Evolutionary conservation across 2,797 vertebrate genomes (phyloP).

Genomic region (Enoplosus armatus): DNA sequence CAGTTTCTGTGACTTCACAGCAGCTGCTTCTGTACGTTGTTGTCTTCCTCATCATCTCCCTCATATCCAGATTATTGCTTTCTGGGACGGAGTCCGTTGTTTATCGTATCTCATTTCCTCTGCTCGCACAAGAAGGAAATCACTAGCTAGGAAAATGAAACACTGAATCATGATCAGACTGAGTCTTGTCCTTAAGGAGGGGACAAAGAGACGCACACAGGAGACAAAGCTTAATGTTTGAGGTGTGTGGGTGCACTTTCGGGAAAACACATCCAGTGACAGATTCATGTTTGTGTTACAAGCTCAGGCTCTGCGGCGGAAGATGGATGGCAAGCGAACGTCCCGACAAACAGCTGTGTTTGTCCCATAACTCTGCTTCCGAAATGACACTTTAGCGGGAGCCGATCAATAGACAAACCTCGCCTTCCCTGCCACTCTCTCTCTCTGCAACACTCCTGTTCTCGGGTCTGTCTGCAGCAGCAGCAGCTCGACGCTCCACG

Average conservation of each 20-base stretch:
- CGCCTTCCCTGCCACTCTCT: not conserved
- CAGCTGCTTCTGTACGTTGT: not conserved
- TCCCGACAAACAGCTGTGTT: slow-evolving; percentile 49
- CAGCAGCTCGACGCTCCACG: too few relatives aligned
- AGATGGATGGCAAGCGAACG: slow-evolving; percentile 54
- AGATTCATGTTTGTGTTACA: slow-evolving; percentile 68
- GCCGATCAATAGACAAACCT: slow-evolving; percentile 48
- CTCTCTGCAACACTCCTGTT: not conserved
- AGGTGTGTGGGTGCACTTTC: slow-evolving; percentile 17
- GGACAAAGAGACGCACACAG: slow-evolving; percentile 17
- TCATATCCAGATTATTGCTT: slow-evolving; percentile 37
- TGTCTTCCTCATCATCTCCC: slow-evolving; percentile 26
- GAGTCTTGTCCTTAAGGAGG: slow-evolving; percentile 25
- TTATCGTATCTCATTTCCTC: slow-evolving; percentile 50
- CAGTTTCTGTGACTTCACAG: not conserved
- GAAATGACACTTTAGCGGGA: slow-evolving; percentile 28
- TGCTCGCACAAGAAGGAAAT: slow-evolving; percentile 40
- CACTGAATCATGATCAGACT: slow-evolving; percentile 33
- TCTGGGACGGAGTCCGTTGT: slow-evolving; percentile 10
- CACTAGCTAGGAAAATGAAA: slow-evolving; percentile 18
- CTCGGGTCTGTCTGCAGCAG: slow-evolving; percentile 16
- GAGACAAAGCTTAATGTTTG: not conserved
- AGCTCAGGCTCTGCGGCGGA: slow-evolving; percentile 13
- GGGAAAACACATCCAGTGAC: slow-evolving; percentile 42
- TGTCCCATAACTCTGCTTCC: slow-evolving; percentile 55